Evolutionary conservation across 2,888 invertebrate genomes (phyloP).

Genomic region (Drosophila koepferae): DNA sequence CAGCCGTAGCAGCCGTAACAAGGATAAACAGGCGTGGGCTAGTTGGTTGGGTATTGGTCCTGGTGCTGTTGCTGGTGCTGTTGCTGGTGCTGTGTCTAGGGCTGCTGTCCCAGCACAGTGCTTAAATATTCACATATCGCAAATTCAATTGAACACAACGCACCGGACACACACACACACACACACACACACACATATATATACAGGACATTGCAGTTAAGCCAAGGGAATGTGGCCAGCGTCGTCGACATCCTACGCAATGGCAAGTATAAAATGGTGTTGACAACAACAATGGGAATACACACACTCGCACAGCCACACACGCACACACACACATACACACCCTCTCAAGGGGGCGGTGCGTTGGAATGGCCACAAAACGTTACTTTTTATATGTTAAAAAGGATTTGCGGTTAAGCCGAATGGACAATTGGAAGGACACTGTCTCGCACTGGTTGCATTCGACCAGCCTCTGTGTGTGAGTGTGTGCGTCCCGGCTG

Average conservation of each 20-base stretch:
- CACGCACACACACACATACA: constrained; percentile 22
- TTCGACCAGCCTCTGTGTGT: neutral
- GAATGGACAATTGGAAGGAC: constrained; percentile 67
- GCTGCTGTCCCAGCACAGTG: constrained; percentile 68
- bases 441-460: constrained; percentile 48
- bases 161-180: constrained; percentile 33
- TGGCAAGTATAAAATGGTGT: constrained; percentile 74
- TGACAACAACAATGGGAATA: constrained; percentile 79
- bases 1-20: constrained; percentile 21
- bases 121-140: constrained; percentile 81
- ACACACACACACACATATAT: no score
- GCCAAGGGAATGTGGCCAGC: constrained; percentile 50
- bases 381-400: constrained; percentile 80
- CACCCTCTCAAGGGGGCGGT: neutral
- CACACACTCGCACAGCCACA: constrained; percentile 46
- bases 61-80: neutral
- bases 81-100: neutral
- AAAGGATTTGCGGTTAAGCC: constrained; percentile 81
- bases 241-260: constrained; percentile 62
- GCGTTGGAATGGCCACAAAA: constrained; percentile 54
- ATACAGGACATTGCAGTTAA: constrained; percentile 63
- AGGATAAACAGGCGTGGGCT: constrained; percentile 33
- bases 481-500: constrained; percentile 4
- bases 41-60: neutral
- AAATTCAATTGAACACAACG: constrained; percentile 78